Conservation (phyloP, 2,113 vertebrate genomes). For the Malurus cyaneus region DNA sequence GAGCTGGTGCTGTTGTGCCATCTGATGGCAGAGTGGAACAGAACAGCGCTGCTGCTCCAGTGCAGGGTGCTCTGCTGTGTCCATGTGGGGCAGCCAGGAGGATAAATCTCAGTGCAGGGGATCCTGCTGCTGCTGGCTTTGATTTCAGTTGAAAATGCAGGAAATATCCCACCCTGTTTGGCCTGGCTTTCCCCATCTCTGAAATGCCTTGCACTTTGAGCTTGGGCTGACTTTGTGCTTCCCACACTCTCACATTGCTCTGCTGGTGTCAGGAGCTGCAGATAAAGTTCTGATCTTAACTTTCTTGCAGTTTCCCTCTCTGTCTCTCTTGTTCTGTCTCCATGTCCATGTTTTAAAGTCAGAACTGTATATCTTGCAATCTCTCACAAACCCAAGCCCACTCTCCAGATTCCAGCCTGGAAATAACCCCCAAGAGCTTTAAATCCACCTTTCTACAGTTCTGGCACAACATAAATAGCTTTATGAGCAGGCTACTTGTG, state of each 20-base stretch:
- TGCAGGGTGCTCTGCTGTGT: rapidly evolving
- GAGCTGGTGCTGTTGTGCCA: slow-evolving; percentile 19
- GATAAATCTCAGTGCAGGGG: background rate
- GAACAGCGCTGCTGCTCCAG: rapidly evolving
- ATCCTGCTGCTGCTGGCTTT: background rate
- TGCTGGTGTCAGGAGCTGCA: background rate
- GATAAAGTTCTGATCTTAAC: background rate
- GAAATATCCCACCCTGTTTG: background rate
- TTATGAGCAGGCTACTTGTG: background rate
- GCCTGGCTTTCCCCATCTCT: background rate
- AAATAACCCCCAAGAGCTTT: background rate
- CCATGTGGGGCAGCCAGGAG: background rate
- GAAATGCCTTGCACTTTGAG: background rate
- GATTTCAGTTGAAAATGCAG: background rate
- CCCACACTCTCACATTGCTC: rapidly evolving
- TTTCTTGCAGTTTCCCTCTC: background rate
- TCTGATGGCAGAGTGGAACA: slow-evolving; percentile 19
- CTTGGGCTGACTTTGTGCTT: background rate
- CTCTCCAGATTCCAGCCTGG: background rate
- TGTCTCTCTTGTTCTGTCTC: background rate
- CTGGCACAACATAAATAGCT: background rate
- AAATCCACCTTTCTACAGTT: background rate
- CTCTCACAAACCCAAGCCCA: background rate
- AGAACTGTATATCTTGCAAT: background rate
- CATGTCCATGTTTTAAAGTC: background rate